Conservation (phyloP, 2,113 vertebrate species). For the Petromus typicus region DNA sequence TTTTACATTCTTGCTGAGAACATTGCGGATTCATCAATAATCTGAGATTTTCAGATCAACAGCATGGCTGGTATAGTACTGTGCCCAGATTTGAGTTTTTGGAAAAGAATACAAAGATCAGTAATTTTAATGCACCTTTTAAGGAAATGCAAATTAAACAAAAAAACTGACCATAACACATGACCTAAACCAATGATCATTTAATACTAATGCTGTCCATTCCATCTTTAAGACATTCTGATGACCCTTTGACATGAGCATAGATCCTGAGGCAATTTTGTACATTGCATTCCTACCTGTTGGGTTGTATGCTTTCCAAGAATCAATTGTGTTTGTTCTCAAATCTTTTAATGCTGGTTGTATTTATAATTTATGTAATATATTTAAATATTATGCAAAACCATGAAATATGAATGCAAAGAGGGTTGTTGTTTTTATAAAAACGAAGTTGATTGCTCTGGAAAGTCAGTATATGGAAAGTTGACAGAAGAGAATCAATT, state of each 20-base stretch:
- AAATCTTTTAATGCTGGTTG: conserved; percentile 53
- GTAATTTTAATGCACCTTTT: neutral
- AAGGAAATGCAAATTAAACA: conserved; percentile 7
- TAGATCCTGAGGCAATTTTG: neutral
- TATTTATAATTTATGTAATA: conserved; percentile 63
- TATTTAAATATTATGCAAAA: conserved; percentile 69
- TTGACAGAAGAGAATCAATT: conserved; percentile 30
- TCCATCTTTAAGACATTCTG: neutral
- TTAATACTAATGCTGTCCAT: neutral
- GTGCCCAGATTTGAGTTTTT: conserved; percentile 17
- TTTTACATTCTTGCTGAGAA: neutral
- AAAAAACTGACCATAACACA: neutral
- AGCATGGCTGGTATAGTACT: neutral
- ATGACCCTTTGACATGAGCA: neutral
- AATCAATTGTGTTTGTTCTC: conserved; percentile 33
- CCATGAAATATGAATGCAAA: conserved; percentile 60
- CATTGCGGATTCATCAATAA: neutral
- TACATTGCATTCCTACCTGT: neutral
- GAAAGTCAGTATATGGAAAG: conserved; percentile 56
- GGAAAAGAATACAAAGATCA: neutral
- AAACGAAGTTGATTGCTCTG: conserved; percentile 62
- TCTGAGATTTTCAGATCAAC: neutral
- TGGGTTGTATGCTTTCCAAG: neutral
- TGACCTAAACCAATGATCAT: neutral
- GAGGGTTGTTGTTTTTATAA: conserved; percentile 58